Evolutionary conservation across 2,888 invertebrate species (phyloP), one percentile per base, ranked within the genome.

Genomic region (Melitaea athalia): DNA sequence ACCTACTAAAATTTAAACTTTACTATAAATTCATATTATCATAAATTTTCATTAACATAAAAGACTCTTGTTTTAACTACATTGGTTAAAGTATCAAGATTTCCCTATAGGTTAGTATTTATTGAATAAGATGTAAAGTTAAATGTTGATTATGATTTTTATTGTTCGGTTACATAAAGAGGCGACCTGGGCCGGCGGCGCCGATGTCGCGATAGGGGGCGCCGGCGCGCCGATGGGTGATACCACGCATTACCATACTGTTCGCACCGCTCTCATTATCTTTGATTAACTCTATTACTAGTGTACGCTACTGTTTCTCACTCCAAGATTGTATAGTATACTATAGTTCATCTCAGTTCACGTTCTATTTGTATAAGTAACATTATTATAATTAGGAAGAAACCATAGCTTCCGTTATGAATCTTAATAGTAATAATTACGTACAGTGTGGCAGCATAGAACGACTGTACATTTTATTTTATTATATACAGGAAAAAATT

Each of bases 181-280:
- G 71, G 72, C 69, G 69, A 71, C 67, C 68, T 71, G 60, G 64
- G 69, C 67, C 63, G 74, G 87, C 89, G 88, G 87, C 85, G 81
- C 82, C 83, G 91, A 91, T 91, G 85, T 72, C 78, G 80, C 83
- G 88, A 88, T 88, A 87, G 80, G 80, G 83, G 82, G 81, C 82
- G 84, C 79, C 82, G 78, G 78, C 82, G 84, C 78, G 81, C 80
- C 85, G 89, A 89, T 88, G 83, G 81, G 80, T 85, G 78, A 78
- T 79, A 79, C 75, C 71, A 70, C 74, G 78, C 82, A 92, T 91
- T 92, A 89, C 85, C 89, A 92, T 91, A 88, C 82, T 78, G 82
- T 84, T 83, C 84, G 82, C 82, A 79, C 83, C 79, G 79, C 76
- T 78, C 81, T 79, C 79, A 78, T 80, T 83, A 85, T 85, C 84